Conservation (phyloP, 2,888 invertebrate species). For the Drepanosiphum platanoidis region DNA sequence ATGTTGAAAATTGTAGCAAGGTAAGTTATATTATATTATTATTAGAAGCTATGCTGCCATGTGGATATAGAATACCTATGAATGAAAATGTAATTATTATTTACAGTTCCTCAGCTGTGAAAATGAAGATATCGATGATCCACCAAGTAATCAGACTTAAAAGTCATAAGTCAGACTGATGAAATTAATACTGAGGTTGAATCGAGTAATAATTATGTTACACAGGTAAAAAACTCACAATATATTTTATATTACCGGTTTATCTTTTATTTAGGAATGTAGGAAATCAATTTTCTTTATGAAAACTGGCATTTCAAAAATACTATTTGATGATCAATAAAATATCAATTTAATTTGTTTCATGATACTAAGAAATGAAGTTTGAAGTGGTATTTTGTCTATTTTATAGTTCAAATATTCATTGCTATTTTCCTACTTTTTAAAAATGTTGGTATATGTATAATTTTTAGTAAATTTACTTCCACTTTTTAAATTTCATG, state of each 20-base stretch:
- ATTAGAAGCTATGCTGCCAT: neutral
- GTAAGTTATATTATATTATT: constrained; percentile 1
- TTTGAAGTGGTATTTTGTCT: neutral
- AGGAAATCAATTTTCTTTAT: neutral
- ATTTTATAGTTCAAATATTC: constrained; percentile 4
- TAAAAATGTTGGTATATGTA: neutral
- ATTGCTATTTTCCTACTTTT: neutral
- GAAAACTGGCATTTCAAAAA: neutral
- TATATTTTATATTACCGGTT: neutral
- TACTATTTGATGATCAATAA: too few species aligned
- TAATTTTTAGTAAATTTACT: too few species aligned
- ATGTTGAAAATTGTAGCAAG: neutral
- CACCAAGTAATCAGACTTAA: neutral
- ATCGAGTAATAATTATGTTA: constrained; percentile 9
- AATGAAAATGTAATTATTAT: neutral
- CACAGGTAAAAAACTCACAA: constrained; percentile 16
- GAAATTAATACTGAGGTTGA: neutral
- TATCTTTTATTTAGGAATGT: neutral
- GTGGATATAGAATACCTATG: neutral
- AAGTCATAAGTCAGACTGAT: neutral
- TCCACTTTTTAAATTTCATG: neutral
- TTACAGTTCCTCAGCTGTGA: neutral
- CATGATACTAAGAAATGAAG: neutral
- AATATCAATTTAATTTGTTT: too few species aligned
- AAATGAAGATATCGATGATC: neutral